Conservation (phyloP, 1,140 invertebrate genomes). For the Drosophila pseudoananassae region DNA sequence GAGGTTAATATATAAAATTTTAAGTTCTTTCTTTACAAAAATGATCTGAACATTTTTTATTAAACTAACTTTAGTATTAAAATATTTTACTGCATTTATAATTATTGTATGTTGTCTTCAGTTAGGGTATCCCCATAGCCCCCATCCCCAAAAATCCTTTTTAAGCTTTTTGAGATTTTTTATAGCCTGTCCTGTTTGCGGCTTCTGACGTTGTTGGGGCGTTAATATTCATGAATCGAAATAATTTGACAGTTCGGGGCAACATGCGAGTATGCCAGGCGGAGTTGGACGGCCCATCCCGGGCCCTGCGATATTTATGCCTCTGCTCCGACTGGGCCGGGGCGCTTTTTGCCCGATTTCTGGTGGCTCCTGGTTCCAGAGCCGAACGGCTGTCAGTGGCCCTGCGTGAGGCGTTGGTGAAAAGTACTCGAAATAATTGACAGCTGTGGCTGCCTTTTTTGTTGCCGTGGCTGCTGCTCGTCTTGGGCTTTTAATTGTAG, state of each 20-base stretch:
- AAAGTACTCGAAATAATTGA: constrained; percentile 83
- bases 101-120: not conserved
- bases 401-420: constrained; percentile 80
- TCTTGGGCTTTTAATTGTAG: constrained; percentile 75
- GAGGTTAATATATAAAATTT: too few species aligned
- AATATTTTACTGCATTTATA: too few species aligned
- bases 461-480: constrained; percentile 52
- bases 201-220: constrained; percentile 53
- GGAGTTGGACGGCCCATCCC: not conserved
- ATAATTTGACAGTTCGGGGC: constrained; percentile 82
- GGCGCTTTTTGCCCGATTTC: constrained; percentile 11
- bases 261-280: constrained; percentile 73
- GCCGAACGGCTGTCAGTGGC: constrained; percentile 34
- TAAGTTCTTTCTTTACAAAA: too few species aligned
- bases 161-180: constrained; percentile 1
- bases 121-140: constrained; percentile 7
- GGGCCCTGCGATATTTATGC: constrained; percentile 68
- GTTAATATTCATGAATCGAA: constrained; percentile 83
- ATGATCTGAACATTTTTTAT: too few species aligned
- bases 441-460: constrained; percentile 81
- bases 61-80: too few species aligned
- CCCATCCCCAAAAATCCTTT: too few species aligned
- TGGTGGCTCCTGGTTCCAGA: constrained; percentile 19
- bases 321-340: constrained; percentile 21
- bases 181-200: constrained; percentile 26